A percentile compares a stretch with the other conserved stretches of the same genome.
Conservation (phyloP, 2,888 invertebrate species). For the Creontiades dilutus region DNA sequence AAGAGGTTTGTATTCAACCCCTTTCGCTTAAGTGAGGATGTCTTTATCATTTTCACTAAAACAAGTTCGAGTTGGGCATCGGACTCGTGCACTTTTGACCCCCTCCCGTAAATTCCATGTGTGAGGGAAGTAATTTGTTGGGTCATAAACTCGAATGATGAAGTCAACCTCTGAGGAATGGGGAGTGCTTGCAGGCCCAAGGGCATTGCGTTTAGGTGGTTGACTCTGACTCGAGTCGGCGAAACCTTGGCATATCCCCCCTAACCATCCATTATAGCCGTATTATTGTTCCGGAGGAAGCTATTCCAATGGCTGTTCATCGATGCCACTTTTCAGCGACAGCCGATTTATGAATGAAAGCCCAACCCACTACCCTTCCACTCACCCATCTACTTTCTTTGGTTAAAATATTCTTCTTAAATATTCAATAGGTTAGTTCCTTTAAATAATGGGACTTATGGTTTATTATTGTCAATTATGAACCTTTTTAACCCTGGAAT, state of each 20-base stretch:
- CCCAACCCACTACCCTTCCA: no score
- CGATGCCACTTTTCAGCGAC: neutral
- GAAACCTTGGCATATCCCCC: constrained; percentile 34
- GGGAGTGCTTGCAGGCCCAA: constrained; percentile 56
- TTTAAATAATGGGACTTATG: no score
- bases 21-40: no score
- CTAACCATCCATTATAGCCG: constrained; percentile 11
- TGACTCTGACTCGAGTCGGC: neutral
- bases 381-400: no score
- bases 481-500: no score
- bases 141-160: constrained; percentile 68
- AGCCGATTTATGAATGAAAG: neutral
- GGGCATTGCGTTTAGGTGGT: constrained; percentile 59
- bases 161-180: constrained; percentile 63
- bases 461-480: no score
- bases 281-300: neutral
- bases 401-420: no score
- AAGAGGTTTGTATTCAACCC: no score
- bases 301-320: neutral
- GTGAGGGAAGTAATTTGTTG: constrained; percentile 56
- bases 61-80: neutral
- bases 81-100: neutral
- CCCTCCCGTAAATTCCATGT: constrained; percentile 11
- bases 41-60: neutral
- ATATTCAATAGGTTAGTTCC: no score